A percentile compares a stretch with the other conserved stretches of the same genome.
Conservation (phyloP, 2,797 vertebrate species). For the Holocentrus rufus region DNA sequence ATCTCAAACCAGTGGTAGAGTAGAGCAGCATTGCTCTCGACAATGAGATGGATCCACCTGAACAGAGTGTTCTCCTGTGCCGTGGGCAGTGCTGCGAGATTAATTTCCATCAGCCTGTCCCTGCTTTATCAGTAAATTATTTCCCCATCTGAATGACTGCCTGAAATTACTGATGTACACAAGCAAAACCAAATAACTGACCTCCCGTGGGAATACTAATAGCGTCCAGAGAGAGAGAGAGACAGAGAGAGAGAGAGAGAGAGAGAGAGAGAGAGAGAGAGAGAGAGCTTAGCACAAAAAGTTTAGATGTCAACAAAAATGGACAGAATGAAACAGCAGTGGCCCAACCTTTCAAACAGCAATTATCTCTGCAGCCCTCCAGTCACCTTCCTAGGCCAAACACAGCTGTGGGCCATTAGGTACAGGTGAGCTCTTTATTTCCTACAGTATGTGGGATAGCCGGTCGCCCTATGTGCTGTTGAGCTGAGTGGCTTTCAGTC, state of each 20-base stretch:
- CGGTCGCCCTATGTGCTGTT: too few species aligned
- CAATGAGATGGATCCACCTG: slow-evolving; percentile 38
- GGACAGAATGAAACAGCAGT: neutral
- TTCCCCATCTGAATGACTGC: slow-evolving; percentile 29
- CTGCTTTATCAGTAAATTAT: slow-evolving; percentile 54
- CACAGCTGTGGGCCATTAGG: neutral
- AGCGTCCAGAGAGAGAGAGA: slow-evolving; percentile 2
- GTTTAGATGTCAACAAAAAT: slow-evolving; percentile 38
- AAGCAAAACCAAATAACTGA: slow-evolving; percentile 41
- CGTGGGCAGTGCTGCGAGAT: slow-evolving; percentile 22
- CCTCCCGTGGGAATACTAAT: slow-evolving; percentile 31
- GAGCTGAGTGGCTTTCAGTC: too few species aligned
- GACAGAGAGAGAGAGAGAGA: too few species aligned
- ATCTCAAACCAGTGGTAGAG: slow-evolving; percentile 31
- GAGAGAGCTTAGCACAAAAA: slow-evolving; percentile 36
- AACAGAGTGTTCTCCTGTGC: slow-evolving; percentile 26
- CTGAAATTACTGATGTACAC: slow-evolving; percentile 40
- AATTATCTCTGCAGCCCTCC: slow-evolving; percentile 19
- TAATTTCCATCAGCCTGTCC: slow-evolving; percentile 39
- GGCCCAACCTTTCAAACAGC: slow-evolving; percentile 19
- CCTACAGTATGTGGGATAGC: too few species aligned
- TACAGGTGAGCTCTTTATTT: slow-evolving; percentile 3
- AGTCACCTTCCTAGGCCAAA: slow-evolving; percentile 2
- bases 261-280: too few species aligned
- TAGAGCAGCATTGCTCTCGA: slow-evolving; percentile 36